Evolutionary conservation across 1,140 invertebrate genomes (phyloP).

Genomic region (Octopus bimaculoides): DNA sequence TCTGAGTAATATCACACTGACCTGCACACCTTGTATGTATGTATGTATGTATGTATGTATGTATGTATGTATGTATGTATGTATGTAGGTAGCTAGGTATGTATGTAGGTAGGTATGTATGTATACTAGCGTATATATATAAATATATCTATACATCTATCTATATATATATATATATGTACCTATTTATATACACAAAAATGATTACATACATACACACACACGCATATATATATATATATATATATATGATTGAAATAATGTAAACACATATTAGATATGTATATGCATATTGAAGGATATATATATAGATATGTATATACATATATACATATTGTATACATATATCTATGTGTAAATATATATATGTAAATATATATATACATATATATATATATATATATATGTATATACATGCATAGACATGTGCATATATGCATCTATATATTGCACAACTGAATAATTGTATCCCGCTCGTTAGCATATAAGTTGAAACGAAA

Average conservation of each 20-base stretch:
- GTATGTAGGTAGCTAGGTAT: too few relatives aligned
- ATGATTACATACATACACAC: too few relatives aligned
- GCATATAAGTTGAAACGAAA: background rate
- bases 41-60: too few relatives aligned
- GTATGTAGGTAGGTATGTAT: too few relatives aligned
- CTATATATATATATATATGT: too few relatives aligned
- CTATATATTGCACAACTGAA: background rate
- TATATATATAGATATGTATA: background rate
- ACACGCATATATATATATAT: too few relatives aligned
- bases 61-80: too few relatives aligned
- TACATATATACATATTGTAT: background rate
- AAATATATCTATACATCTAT: too few relatives aligned
- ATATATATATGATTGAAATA: background rate
- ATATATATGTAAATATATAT: constrained; percentile 5
- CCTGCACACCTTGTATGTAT: too few relatives aligned
- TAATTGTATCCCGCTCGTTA: background rate
- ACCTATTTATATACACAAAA: too few relatives aligned
- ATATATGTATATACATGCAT: background rate
- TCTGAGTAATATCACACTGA: too few relatives aligned
- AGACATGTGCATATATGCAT: background rate
- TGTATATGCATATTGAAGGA: background rate
- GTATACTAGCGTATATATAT: too few relatives aligned
- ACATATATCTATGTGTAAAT: background rate
- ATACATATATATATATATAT: background rate
- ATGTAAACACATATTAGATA: background rate